Conservation (phyloP, 2,888 invertebrate species). For the Gryllus longicercus region DNA sequence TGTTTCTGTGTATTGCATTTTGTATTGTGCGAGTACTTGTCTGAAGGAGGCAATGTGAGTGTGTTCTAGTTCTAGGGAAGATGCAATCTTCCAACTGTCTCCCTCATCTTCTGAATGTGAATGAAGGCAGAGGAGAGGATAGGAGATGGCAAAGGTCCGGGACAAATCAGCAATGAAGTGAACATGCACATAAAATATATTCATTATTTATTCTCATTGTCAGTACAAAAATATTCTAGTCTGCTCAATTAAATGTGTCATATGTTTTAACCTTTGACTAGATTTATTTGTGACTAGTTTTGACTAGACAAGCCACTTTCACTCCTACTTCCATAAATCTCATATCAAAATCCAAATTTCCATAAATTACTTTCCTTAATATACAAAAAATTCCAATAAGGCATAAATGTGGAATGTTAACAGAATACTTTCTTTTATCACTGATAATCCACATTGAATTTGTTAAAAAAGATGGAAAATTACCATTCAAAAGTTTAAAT, state of each 20-base stretch:
- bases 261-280: constrained; percentile 4
- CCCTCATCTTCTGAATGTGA: neutral
- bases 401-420: no score
- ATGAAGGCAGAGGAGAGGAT: neutral
- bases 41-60: neutral
- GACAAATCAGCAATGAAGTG: neutral
- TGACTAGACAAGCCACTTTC: neutral
- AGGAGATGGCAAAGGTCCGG: neutral
- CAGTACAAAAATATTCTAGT: constrained; percentile 17
- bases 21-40: constrained; percentile 3
- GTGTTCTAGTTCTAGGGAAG: neutral
- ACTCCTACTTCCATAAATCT: no score
- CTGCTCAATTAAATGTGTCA: constrained; percentile 17
- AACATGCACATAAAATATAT: neutral
- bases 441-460: no score
- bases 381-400: no score
- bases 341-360: no score
- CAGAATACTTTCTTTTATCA: no score
- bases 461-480: no score
- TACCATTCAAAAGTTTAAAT: no score
- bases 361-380: no score
- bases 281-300: neutral
- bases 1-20: neutral
- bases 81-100: neutral
- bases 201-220: constrained; percentile 10